Conservation (phyloP, 2,797 vertebrate genomes). For the Semotilus atromaculatus region DNA sequence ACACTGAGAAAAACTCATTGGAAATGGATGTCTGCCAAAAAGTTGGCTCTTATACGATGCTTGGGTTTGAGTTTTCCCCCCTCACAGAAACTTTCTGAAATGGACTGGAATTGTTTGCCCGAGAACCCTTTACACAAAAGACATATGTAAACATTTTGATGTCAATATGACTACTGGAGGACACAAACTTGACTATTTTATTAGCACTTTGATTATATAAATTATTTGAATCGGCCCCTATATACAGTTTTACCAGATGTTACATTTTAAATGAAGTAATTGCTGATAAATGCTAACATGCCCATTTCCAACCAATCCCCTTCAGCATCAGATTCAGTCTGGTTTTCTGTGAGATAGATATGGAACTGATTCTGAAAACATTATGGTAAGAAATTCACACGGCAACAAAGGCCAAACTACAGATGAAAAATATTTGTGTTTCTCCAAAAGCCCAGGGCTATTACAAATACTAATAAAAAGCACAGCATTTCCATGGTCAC, state of each 20-base stretch:
- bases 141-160: not conserved
- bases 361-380: constrained; percentile 52
- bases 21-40: constrained; percentile 10
- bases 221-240: not conserved
- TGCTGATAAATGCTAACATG: not conserved
- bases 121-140: not conserved
- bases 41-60: not conserved
- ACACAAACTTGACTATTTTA: not conserved
- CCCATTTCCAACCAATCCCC: not conserved
- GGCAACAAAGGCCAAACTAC: constrained; percentile 29
- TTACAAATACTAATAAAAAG: not conserved
- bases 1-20: constrained; percentile 17
- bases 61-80: not conserved
- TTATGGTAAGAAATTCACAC: constrained; percentile 50
- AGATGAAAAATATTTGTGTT: constrained; percentile 27
- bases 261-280: constrained; percentile 13
- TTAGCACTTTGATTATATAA: not conserved
- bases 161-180: not conserved
- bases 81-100: not conserved
- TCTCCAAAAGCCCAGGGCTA: constrained; percentile 34
- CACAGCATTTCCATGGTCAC: constrained; percentile 42
- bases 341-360: not conserved
- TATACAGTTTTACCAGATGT: not conserved
- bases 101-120: not conserved
- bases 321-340: not conserved